Percentiles rank a stretch among this genome's conserved stretches.
Conservation (phyloP, 1,140 invertebrate genomes). For the Hirudo medicinalis region DNA sequence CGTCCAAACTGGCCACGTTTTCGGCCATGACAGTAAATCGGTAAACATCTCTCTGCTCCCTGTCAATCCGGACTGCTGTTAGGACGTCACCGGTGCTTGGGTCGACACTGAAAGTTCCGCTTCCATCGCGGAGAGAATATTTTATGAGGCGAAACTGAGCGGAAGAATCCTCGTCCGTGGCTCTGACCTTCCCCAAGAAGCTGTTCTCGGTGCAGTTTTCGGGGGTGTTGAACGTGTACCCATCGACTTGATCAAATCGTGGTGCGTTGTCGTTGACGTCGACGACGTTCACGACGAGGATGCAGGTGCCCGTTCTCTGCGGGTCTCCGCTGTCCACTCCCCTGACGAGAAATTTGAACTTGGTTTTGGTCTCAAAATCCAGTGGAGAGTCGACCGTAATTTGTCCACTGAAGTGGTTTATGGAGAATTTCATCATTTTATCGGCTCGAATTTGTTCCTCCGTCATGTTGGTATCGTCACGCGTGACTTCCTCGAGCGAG, state of each 20-base stretch:
- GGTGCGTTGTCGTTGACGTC: constrained; percentile 91
- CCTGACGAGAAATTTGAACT: constrained; percentile 65
- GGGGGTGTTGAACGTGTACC: background rate
- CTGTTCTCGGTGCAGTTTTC: background rate
- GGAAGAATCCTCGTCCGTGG: constrained; percentile 6
- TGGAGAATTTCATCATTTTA: constrained; percentile 10
- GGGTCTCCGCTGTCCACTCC: constrained; percentile 44
- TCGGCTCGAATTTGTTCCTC: background rate
- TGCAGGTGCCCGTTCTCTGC: constrained; percentile 32
- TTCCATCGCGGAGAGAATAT: background rate
- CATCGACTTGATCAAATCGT: constrained; percentile 57
- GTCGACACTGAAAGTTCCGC: background rate
- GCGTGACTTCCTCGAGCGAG: background rate
- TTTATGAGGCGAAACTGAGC: background rate
- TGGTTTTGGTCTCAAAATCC: constrained; percentile 29
- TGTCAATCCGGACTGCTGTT: background rate
- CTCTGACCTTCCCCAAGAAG: background rate
- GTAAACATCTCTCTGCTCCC: constrained; percentile 11
- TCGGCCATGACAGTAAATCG: constrained; percentile 13
- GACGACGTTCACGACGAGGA: constrained; percentile 60
- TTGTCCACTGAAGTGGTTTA: background rate
- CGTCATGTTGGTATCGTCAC: background rate
- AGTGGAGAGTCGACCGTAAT: constrained; percentile 14
- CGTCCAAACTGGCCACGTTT: background rate
- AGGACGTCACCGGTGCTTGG: constrained; percentile 1